Evolutionary conservation across 2,797 vertebrate genomes (phyloP).

Genomic region (Jordanella pulchra): DNA sequence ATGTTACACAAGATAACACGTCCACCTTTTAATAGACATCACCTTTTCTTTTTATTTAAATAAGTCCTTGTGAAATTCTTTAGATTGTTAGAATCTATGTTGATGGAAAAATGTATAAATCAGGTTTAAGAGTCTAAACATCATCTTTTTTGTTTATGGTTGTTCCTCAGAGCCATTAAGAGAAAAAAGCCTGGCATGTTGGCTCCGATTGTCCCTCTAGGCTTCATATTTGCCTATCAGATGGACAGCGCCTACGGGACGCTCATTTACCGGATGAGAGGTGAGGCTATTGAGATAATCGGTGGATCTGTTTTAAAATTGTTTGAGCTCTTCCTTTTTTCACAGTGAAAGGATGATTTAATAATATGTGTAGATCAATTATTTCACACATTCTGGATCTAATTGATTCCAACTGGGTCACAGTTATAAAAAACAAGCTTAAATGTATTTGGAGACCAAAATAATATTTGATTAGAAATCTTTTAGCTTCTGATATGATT

Average conservation of each 20-base stretch:
- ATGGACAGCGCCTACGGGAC: constrained; percentile 88
- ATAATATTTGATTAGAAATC: no score
- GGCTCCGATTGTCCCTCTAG: constrained; percentile 83
- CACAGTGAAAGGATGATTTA: neutral
- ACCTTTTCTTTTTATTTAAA: neutral
- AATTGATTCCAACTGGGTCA: neutral
- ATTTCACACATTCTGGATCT: neutral
- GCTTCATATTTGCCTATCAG: constrained; percentile 86
- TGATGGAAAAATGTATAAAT: neutral
- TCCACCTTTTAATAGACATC: neutral
- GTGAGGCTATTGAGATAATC: constrained; percentile 58
- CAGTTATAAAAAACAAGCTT: neutral
- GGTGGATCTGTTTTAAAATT: neutral
- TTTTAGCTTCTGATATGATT: no score
- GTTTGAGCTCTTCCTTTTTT: neutral
- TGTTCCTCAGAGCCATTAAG: constrained; percentile 81
- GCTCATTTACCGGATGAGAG: constrained; percentile 85
- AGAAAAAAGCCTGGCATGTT: constrained; percentile 80
- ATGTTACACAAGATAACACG: constrained; percentile 1
- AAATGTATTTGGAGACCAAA: no score
- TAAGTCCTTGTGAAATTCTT: no score
- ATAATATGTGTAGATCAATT: neutral
- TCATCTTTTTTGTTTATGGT: neutral
- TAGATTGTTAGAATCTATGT: neutral
- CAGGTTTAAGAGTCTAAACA: neutral